A percentile compares a stretch with the other conserved stretches of the same genome.
These are phyloP conservation scores for Galerucella calmariensis DNA, from an alignment of 2,888 invertebrate species.

Conservation along the genomic window DNA sequence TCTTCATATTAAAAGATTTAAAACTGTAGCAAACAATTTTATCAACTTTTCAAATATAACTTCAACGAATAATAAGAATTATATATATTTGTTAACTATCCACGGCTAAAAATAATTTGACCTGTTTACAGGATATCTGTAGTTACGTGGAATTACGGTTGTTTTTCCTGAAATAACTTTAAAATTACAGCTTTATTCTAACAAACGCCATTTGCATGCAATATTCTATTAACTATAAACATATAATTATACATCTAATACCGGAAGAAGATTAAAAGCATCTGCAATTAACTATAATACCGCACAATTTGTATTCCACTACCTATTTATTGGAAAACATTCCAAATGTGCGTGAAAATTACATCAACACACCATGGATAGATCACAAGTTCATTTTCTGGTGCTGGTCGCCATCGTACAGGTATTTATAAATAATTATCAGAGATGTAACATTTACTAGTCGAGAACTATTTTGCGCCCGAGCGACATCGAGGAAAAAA, in stretches of 20 bases:
- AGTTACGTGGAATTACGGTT: slow-evolving; percentile 1
- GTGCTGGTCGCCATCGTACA: neutral
- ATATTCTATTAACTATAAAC: neutral
- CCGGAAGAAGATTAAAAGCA: slow-evolving; percentile 2
- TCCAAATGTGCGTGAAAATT: neutral
- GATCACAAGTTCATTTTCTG: neutral
- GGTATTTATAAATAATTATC: neutral
- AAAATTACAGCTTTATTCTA: neutral
- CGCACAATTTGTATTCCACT: neutral
- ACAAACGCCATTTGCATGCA: neutral
- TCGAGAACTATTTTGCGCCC: too few species aligned
- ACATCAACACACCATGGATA: neutral
- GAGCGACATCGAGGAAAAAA: too few species aligned
- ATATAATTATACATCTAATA: neutral
- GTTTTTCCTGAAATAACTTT: neutral
- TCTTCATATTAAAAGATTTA: too few species aligned
- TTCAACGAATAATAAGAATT: neutral
- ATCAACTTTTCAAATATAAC: neutral
- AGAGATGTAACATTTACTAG: too few species aligned
- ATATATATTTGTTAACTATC: neutral
- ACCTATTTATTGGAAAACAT: neutral
- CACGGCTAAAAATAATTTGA: neutral
- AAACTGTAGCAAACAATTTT: too few species aligned
- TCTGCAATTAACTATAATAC: slow-evolving; percentile 1
- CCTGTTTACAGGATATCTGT: slow-evolving; percentile 7